Evolutionary conservation across 2,113 vertebrate species (phyloP).

Genomic region (Hippocampus comes): DNA sequence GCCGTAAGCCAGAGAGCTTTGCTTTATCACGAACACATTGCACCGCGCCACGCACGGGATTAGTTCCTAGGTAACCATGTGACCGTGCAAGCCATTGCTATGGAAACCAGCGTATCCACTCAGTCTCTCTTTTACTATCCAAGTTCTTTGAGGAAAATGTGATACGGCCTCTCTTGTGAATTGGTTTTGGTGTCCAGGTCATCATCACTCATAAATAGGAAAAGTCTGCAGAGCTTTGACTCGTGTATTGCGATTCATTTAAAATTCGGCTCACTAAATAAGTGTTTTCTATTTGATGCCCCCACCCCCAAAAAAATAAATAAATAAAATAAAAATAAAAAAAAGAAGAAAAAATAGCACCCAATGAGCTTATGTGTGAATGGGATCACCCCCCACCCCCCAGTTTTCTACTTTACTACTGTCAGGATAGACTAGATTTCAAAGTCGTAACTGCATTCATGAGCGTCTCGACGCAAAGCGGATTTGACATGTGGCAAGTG

Average conservation of each 20-base stretch:
- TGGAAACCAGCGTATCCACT: conserved; percentile 53
- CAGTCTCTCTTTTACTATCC: conserved; percentile 8
- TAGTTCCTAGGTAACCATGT: conserved; percentile 70
- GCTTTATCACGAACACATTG: conserved; percentile 45
- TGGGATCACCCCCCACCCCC: neutral
- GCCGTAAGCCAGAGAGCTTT: conserved; percentile 19
- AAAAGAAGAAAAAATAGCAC: neutral
- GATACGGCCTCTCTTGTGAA: conserved; percentile 36
- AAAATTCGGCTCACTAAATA: neutral
- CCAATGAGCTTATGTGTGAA: neutral
- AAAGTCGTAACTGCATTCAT: neutral
- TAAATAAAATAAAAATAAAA: neutral
- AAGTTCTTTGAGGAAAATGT: conserved; percentile 35
- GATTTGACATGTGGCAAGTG: neutral
- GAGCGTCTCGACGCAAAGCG: neutral
- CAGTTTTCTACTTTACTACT: neutral
- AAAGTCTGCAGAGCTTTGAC: neutral
- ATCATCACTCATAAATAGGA: neutral
- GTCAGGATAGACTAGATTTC: neutral
- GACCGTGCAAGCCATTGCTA: conserved; percentile 60
- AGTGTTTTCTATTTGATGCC: neutral
- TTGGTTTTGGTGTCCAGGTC: conserved; percentile 30
- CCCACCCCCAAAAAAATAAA: neutral
- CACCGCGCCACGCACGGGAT: conserved; percentile 45
- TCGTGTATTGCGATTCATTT: neutral